Evolutionary conservation across 2,113 vertebrate genomes (phyloP), one percentile per base, ranked within the genome.

Genomic region (Salminus brasiliensis): DNA sequence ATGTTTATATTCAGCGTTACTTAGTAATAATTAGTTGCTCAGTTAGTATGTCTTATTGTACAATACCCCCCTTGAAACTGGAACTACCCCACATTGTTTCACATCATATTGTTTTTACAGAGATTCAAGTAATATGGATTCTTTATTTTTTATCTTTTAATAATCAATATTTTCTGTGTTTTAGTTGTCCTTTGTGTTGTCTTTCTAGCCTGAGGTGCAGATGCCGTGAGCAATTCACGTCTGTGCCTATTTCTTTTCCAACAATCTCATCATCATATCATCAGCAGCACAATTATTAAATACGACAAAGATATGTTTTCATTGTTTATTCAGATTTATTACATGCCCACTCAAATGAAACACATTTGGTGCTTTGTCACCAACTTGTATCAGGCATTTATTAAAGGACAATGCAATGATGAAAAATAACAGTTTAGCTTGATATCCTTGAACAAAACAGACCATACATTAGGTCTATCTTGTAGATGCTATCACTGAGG

Each of bases 241-340:
- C 5, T 2, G 23, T 29, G n/a, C n/a, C n/a, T n/a, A n/a, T n/a
- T n/a, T n/a, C n/a, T n/a, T n/a, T n/a, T n/a, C n/a, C n/a, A n/a
- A n/a, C n/a, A n/a, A n/a, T n/a, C n/a, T n/a, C 32, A 32, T 62
- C 21, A 63, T 21, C 34, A 34, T 36, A 49, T 65, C 21, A 75
- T n/a, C n/a, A n/a, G n/a, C n/a, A n/a, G 29, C 41, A 49, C 27
- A 75, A 52, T 49, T 30, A 65, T 60, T 36, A 76, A 32, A 55
- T 21, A 25, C 32, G 41, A 36, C n/a, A 74, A 62, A 41, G 0
- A 55, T 25, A n/a, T 11, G 1, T 67, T 29, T 27, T 4, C 53
- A n/a, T 66, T 52, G 29, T 76, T 67, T n/a, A 41, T 39, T 55
- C 9, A 66, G 23, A 8, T 76, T 76, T 53, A 65, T 53, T 76